phyloP scores from a whole-genome alignment of 2,797 vertebrate genomes.

The Threskiornis aethiopicus region DNA sequence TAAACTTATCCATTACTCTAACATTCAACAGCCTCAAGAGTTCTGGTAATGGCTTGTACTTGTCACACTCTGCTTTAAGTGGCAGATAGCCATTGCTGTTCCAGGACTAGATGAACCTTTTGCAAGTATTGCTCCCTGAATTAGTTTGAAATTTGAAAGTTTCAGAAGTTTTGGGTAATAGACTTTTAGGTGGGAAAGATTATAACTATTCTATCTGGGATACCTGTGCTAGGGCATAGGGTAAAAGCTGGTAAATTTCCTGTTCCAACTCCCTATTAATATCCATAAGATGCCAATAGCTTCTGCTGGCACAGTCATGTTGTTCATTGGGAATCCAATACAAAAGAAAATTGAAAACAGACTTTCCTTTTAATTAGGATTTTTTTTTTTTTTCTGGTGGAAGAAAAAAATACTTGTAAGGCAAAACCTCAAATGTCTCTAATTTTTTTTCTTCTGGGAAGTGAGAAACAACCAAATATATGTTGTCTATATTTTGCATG shows the following conservation, averaged over 20 bases:
- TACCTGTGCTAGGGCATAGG: background rate
- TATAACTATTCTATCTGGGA: background rate
- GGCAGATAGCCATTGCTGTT: background rate
- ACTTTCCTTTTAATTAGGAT: background rate
- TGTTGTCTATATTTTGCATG: background rate
- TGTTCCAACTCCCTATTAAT: background rate
- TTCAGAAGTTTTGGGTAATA: background rate
- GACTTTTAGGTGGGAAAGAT: background rate
- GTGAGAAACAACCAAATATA: background rate
- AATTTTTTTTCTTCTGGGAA: background rate
- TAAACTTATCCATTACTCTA: slow-evolving; percentile 25
- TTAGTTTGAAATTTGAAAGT: background rate
- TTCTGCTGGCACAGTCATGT: background rate
- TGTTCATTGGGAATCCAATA: background rate
- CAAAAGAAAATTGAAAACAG: background rate
- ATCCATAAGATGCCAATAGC: background rate
- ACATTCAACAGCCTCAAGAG: background rate
- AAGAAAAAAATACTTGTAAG: background rate
- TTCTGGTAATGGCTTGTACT: background rate
- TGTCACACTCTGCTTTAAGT: background rate
- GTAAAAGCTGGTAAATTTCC: background rate
- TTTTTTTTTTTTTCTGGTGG: background rate
- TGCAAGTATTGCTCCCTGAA: background rate
- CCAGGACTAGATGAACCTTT: background rate
- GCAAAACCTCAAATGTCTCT: background rate